Evolutionary conservation across 2,888 invertebrate species (phyloP).

Genomic region (Pteria penguin): DNA sequence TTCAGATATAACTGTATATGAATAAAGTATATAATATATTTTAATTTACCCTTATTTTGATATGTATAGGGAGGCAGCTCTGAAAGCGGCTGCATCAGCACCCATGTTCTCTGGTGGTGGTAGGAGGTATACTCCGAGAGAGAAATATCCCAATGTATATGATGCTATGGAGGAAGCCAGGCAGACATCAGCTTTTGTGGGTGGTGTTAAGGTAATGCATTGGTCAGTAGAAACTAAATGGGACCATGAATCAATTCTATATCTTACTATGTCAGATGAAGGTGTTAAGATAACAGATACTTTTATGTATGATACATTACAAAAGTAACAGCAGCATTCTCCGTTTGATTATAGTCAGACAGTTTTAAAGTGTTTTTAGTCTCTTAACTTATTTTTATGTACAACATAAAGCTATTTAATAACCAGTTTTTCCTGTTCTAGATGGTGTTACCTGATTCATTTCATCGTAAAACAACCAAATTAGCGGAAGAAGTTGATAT

Average conservation of each 20-base stretch:
- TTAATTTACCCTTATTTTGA: too few species aligned
- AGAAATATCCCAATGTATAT: constrained; percentile 91
- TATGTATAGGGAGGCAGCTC: constrained; percentile 80
- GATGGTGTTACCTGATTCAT: constrained; percentile 89
- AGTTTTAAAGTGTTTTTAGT: too few species aligned
- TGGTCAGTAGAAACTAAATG: neutral
- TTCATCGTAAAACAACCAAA: constrained; percentile 86
- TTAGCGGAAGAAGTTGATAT: constrained; percentile 91
- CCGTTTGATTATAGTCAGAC: too few species aligned
- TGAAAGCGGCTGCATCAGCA: constrained; percentile 73
- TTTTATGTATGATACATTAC: too few species aligned
- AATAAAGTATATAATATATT: too few species aligned
- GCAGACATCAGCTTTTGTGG: constrained; percentile 87
- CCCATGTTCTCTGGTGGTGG: constrained; percentile 67
- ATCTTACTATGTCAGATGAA: too few species aligned
- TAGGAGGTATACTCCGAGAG: constrained; percentile 60
- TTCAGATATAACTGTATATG: too few species aligned
- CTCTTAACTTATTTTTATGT: too few species aligned
- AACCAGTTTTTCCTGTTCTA: too few species aligned
- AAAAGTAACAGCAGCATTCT: too few species aligned
- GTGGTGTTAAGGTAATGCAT: constrained; percentile 84
- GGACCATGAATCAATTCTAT: neutral
- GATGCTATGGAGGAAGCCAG: constrained; percentile 88
- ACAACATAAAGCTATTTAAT: too few species aligned
- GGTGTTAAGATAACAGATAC: too few species aligned